phyloP scores from a whole-genome alignment of 2,888 invertebrate species.

The Cheilosia vulpina region DNA sequence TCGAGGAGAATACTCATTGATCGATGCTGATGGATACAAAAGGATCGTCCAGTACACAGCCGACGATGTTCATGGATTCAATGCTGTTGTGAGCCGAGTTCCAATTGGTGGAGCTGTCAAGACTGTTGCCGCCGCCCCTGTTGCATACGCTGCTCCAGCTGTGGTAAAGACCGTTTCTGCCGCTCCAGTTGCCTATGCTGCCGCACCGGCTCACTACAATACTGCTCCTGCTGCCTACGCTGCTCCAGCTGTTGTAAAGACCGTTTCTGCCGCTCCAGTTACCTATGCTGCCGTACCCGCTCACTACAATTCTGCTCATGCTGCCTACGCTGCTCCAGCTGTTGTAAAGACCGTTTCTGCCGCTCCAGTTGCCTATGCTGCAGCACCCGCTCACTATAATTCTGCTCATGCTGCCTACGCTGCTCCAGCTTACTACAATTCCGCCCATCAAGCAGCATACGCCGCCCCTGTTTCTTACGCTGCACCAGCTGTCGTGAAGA shows the following conservation, averaged over 20 bases:
- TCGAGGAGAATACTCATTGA: constrained; percentile 81
- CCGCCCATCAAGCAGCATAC: constrained; percentile 37
- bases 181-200: constrained; percentile 6
- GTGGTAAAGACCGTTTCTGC: not conserved
- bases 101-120: constrained; percentile 74
- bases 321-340: constrained; percentile 76
- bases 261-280: not conserved
- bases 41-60: constrained; percentile 81
- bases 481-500: constrained; percentile 19
- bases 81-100: constrained; percentile 80
- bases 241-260: constrained; percentile 34
- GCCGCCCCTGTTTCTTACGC: constrained; percentile 20
- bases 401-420: constrained; percentile 52
- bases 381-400: not conserved
- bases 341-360: constrained; percentile 21
- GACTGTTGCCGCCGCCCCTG: constrained; percentile 25
- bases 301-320: constrained; percentile 18
- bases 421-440: not conserved
- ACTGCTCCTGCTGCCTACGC: constrained; percentile 72
- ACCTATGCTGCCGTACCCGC: constrained; percentile 1
- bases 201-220: constrained; percentile 31
- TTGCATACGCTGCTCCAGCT: constrained; percentile 63
- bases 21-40: constrained; percentile 81
- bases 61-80: constrained; percentile 81
- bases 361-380: constrained; percentile 43